phyloP scores from a whole-genome alignment of 2,113 vertebrate genomes.

The Scomber japonicus region DNA sequence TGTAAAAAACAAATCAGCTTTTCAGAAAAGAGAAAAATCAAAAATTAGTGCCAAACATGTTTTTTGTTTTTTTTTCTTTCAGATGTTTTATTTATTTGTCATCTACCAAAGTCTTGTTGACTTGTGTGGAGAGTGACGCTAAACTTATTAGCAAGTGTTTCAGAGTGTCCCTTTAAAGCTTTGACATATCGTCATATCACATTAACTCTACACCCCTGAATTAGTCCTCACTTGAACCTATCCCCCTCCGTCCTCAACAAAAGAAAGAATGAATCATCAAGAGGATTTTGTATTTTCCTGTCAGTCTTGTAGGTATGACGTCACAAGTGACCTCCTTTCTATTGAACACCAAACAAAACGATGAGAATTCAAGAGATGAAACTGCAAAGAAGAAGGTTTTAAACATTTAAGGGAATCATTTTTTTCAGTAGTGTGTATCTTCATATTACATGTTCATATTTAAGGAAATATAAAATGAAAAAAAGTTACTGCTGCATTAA shows the following conservation, averaged over 20 bases:
- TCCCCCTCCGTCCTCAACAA: neutral
- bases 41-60: conserved; percentile 6
- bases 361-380: neutral
- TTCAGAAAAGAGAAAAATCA: conserved; percentile 2
- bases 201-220: neutral
- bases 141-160: neutral
- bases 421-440: neutral
- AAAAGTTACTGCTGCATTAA: conserved; percentile 8
- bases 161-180: conserved; percentile 38
- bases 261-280: neutral
- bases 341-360: conserved; percentile 5
- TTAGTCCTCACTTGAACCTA: neutral
- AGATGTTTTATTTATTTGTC: neutral
- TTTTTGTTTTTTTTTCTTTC: neutral
- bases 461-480: neutral
- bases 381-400: neutral
- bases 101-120: neutral
- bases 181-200: neutral
- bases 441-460: conserved; percentile 2
- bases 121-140: too few species aligned
- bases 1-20: neutral
- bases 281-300: neutral
- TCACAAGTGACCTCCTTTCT: neutral
- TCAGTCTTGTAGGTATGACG: neutral
- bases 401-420: neutral